Conservation (phyloP, 2,113 vertebrate genomes). For the Sander lucioperca region DNA sequence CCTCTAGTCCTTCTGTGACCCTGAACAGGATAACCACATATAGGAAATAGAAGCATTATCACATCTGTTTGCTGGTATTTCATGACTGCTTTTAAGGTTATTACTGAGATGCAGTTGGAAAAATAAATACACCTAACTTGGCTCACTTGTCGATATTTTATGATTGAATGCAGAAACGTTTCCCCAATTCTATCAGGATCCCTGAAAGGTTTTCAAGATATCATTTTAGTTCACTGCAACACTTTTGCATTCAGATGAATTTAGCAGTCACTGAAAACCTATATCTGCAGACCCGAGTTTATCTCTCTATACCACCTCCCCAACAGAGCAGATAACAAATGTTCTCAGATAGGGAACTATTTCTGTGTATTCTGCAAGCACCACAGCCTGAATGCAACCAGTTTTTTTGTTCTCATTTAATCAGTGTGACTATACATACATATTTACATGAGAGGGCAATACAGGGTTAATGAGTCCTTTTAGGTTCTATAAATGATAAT, state of each 20-base stretch:
- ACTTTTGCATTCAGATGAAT: constrained; percentile 13
- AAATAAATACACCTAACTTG: background rate
- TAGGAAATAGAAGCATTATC: background rate
- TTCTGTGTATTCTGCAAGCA: background rate
- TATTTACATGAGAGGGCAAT: background rate
- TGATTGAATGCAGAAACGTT: background rate
- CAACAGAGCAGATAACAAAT: constrained; percentile 17
- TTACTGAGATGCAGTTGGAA: background rate
- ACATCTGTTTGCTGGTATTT: background rate
- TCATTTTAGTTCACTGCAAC: background rate
- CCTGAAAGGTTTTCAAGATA: background rate
- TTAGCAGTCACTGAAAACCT: background rate
- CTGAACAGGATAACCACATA: background rate
- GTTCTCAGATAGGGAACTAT: constrained; percentile 21
- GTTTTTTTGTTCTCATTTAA: background rate
- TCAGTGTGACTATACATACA: background rate
- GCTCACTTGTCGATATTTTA: background rate
- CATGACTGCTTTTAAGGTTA: background rate
- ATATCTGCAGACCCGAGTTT: background rate
- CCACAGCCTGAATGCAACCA: background rate
- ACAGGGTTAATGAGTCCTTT: background rate
- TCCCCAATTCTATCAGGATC: background rate
- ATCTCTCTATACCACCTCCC: background rate
- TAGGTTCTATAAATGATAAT: no score
- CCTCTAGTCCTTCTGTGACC: constrained; percentile 2